A percentile compares a stretch with the other conserved stretches of the same genome.
Evolutionary conservation across 2,797 vertebrate genomes (phyloP).

Genomic region (Hybognathus amarus): DNA sequence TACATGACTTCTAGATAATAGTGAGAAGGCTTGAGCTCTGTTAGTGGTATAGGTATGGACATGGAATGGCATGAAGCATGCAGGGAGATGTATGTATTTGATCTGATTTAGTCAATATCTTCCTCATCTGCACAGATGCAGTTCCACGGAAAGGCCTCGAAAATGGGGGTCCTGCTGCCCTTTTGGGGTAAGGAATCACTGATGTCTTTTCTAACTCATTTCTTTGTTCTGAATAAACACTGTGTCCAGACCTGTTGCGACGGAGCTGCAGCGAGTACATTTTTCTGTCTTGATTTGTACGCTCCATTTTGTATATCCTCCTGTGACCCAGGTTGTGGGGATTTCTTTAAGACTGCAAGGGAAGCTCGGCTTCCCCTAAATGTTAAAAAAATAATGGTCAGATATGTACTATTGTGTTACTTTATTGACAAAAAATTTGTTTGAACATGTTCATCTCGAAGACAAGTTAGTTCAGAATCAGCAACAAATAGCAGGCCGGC

Average conservation of each 20-base stretch:
- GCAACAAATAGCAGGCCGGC: too few relatives aligned
- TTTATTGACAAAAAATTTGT: too few relatives aligned
- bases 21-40: not conserved
- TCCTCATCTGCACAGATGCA: slow-evolving; percentile 60
- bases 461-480: too few relatives aligned
- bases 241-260: not conserved
- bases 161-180: slow-evolving; percentile 75
- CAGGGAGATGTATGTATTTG: not conserved
- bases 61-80: slow-evolving; percentile 11
- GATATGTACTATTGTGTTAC: too few relatives aligned
- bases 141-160: slow-evolving; percentile 74
- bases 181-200: slow-evolving; percentile 64
- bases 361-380: too few relatives aligned
- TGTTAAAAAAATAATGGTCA: too few relatives aligned
- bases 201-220: not conserved
- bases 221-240: not conserved
- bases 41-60: not conserved
- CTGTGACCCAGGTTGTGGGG: too few relatives aligned
- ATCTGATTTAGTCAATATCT: not conserved
- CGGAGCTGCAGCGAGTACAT: not conserved
- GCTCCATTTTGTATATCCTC: not conserved
- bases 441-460: too few relatives aligned
- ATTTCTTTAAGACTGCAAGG: too few relatives aligned
- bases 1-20: not conserved
- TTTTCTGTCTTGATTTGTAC: not conserved